Evolutionary conservation across 1,140 invertebrate genomes (phyloP), one percentile per base, ranked within the genome.

Genomic region (Sarcophaga peregrina): DNA sequence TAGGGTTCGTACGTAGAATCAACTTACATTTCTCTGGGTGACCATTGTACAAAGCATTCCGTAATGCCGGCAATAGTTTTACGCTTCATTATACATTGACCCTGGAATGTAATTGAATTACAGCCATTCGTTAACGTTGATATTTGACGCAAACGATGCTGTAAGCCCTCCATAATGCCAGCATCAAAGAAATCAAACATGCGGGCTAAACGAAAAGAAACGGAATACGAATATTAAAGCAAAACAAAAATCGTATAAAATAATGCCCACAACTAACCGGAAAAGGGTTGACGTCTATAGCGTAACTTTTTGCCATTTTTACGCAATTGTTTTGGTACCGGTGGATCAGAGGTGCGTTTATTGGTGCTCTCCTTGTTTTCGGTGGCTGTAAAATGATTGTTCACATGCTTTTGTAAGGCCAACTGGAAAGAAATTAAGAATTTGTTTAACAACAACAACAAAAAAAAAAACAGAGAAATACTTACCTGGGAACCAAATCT

Each of bases 401-500:
- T 98, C 11, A 98, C 97, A 87, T 99, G 98, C 85, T 97, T 93
- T 89, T 98, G 96, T 82, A 98, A 91, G 74, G 96, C 94, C 84
- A 93, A 93, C 96, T 97, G 91, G 7, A 93, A 93, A 86, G 46
- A 82, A 81, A 46, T 76, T n/a, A 81, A 75, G 3, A 78, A 62
- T 72, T 72, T 20, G 62, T 25, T 72, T 20, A 9, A 25, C 17
- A 8, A 5, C 74, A 10, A n/a, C n/a, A n/a, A n/a, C n/a, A n/a
- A n/a, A 62, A 37, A 73, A 11, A n/a, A 75, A 46, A 48, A 7
- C 0, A 7, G 11, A 20, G 4, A 8, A 74, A 6, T 9, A 83
- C 89, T 88, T 91, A 97, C 96, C 94, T 98, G 97, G 83, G 97
- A 96, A 86, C 95, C 96, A 90, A 99, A 99, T 87, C 97, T 93